Evolutionary conservation across 1,140 invertebrate genomes (phyloP).

Genomic region (Proctacanthus coquilletti): DNA sequence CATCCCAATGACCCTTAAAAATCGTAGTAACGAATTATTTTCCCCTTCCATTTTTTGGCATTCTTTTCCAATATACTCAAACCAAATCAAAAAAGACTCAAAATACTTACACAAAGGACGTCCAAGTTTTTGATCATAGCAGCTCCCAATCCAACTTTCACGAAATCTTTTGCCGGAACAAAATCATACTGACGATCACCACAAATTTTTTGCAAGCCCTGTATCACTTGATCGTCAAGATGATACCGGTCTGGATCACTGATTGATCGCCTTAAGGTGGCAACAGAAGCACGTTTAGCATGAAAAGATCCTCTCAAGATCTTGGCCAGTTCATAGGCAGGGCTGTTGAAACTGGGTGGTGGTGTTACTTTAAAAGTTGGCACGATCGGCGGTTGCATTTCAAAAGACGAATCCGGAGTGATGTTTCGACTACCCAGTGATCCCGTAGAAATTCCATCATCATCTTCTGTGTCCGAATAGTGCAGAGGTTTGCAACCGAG

Average conservation of each 20-base stretch:
- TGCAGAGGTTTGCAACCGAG: constrained; percentile 15
- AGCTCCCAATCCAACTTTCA: constrained; percentile 3
- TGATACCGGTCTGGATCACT: constrained; percentile 25
- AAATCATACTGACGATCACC: constrained; percentile 1
- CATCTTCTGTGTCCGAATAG: constrained; percentile 11
- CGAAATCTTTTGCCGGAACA: constrained; percentile 5
- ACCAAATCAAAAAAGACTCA: no score
- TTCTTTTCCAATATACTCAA: no score
- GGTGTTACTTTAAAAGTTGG: constrained; percentile 29
- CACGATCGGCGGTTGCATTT: constrained; percentile 23
- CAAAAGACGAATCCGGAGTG: constrained; percentile 26
- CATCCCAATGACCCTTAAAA: no score
- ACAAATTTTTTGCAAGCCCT: neutral
- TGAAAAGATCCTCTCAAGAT: constrained; percentile 23
- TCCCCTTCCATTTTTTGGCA: no score
- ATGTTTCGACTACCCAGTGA: constrained; percentile 17
- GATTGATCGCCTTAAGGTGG: constrained; percentile 18
- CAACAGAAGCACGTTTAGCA: constrained; percentile 22
- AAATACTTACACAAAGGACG: constrained; percentile 21
- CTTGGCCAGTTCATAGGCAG: constrained; percentile 21
- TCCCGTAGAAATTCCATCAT: constrained; percentile 5
- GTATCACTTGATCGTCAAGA: constrained; percentile 14
- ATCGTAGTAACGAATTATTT: no score
- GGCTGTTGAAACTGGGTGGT: constrained; percentile 14
- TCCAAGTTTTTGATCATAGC: constrained; percentile 1